Base-by-base conservation (phyloP, 2,113 vertebrate species). In the Xiphorhynchus elegans region DNA sequence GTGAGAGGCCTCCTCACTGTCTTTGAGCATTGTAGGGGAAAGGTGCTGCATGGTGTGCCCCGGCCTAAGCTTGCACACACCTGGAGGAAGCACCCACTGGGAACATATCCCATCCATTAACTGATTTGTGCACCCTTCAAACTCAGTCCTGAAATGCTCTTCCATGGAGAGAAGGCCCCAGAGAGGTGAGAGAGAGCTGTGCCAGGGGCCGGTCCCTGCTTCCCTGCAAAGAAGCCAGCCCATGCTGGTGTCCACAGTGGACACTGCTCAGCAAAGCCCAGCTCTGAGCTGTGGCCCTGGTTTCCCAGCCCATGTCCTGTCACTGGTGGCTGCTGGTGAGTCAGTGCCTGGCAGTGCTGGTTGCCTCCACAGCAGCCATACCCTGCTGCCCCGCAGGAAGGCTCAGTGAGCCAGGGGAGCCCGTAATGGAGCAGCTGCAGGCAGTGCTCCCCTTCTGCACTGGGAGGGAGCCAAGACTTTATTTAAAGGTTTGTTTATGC, bases 211-310 rank as follows among this genome's bases (percentile, higher is more conserved):
- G 0, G 18, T 40, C 63, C 16, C 49, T 64, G 35, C 25, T 59
- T 59, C 14, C 46, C 39, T 63, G 69, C 42, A 80, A 74, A 73
- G 73, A 39, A 13, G 28, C 39, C 67, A 73, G 58, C 40, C 35
- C 0, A 0, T 63, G 28, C 37, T 79, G n/a, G 17, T 3, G 2
- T 31, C 53, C 9, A 0, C 2, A 4, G 18, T 9, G 8, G 42
- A 58, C 18, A 13, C 28, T 11, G 14, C 42, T 82, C 1, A 1
- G 60, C 52, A 11, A 56, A 62, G 67, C 47, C 35, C 78, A 56
- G n/a, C 59, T 87, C 55, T 1, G 5, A 40, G 59, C 53, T 53
- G 73, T 46, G 88, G 28, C 35, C 1, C 24, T 50, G 1, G 10
- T 42, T 63, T 63, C 52, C 74, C 64, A 70, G 42, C 13, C 42